Evolutionary conservation across 1,140 invertebrate genomes (phyloP).

Genomic region (Zaprionus vittiger): DNA sequence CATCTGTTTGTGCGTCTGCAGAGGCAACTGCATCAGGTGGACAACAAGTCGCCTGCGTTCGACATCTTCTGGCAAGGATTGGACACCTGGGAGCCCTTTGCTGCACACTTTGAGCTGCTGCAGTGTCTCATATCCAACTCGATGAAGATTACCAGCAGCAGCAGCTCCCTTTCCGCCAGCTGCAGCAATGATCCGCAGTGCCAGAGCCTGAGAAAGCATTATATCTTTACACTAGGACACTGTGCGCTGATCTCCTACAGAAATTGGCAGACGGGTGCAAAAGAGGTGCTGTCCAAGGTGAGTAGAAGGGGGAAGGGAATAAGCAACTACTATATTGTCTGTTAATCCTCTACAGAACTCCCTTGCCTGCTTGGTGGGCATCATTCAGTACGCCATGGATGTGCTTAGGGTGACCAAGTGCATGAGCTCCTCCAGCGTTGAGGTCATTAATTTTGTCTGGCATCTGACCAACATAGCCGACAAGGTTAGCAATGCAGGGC

Average conservation of each 20-base stretch:
- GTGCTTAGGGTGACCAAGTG: constrained; percentile 50
- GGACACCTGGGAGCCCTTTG: constrained; percentile 26
- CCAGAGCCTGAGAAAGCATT: constrained; percentile 44
- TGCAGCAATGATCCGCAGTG: constrained; percentile 33
- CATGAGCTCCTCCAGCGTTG: constrained; percentile 31
- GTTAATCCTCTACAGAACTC: constrained; percentile 5
- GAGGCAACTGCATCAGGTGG: constrained; percentile 46
- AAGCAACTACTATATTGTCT: not conserved
- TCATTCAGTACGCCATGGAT: constrained; percentile 39
- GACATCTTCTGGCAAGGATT: constrained; percentile 57
- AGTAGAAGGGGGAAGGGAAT: not conserved
- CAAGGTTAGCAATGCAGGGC: constrained; percentile 26
- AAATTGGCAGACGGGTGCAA: constrained; percentile 43
- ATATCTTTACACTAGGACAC: constrained; percentile 35
- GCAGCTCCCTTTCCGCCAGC: constrained; percentile 32
- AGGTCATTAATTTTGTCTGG: constrained; percentile 40
- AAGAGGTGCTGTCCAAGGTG: constrained; percentile 34
- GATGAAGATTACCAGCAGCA: constrained; percentile 25
- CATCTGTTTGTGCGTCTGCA: constrained; percentile 49
- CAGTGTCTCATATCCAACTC: constrained; percentile 18
- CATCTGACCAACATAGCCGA: constrained; percentile 32
- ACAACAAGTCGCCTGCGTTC: constrained; percentile 27
- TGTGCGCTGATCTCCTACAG: constrained; percentile 51
- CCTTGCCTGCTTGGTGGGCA: constrained; percentile 14
- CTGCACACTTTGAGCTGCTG: constrained; percentile 54